Evolutionary conservation across 2,888 invertebrate species (phyloP).

Genomic region (Hipparchia semele): DNA sequence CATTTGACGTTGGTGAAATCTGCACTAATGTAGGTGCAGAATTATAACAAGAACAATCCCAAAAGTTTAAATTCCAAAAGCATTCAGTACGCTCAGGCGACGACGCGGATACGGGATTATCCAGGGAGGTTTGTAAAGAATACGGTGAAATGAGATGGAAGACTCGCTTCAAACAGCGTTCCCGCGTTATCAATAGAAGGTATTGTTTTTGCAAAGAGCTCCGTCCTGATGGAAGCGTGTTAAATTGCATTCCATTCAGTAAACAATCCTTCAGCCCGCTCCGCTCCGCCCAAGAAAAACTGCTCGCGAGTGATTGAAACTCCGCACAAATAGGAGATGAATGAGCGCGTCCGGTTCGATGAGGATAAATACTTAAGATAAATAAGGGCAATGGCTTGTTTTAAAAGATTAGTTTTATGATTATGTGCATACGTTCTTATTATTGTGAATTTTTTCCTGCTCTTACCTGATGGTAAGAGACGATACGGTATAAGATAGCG

Average conservation of each 20-base stretch:
- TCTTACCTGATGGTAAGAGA: no score
- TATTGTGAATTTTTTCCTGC: neutral
- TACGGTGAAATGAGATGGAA: neutral
- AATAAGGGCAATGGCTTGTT: neutral
- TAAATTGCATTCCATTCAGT: slow-evolving; percentile 19
- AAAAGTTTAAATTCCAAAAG: neutral
- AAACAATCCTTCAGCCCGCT: slow-evolving; percentile 13
- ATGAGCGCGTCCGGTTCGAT: slow-evolving; percentile 2
- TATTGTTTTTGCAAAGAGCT: slow-evolving; percentile 7
- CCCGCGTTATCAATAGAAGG: neutral
- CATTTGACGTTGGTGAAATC: no score
- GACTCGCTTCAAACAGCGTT: neutral
- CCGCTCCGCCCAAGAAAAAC: slow-evolving; percentile 20
- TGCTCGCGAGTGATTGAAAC: slow-evolving; percentile 24
- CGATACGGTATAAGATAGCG: no score
- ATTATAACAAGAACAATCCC: neutral
- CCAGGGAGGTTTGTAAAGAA: neutral
- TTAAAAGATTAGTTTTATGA: neutral
- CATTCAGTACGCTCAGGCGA: neutral
- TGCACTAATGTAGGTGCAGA: no score
- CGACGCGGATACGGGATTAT: neutral
- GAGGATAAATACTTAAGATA: neutral
- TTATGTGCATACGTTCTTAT: neutral
- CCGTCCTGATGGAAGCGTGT: slow-evolving; percentile 5
- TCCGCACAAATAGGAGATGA: slow-evolving; percentile 16